Base-by-base conservation (phyloP, 92 coral and sea anemone species). In the Anthopleura xanthogrammica region DNA sequence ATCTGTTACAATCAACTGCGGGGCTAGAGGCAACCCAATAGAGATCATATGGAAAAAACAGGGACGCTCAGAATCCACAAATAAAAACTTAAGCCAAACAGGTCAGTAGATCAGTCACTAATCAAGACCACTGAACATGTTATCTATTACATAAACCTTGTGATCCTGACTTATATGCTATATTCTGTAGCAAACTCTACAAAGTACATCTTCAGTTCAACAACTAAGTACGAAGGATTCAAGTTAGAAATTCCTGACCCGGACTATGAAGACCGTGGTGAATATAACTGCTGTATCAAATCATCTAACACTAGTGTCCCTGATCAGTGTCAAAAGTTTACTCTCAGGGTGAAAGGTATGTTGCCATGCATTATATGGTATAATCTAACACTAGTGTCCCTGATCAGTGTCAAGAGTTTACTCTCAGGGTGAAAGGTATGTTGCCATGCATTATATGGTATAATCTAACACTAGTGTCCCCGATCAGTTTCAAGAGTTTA, bases 231-330 rank as follows among this genome's bases (percentile, higher is more conserved):
- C 56, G 64, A 74, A 23, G 92, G 92, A 5, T 82, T 82, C 42
- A 24, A 73, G 41, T 83, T 93, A 79, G 77, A 76, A 11, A 87
- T 93, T 12, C 24, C 13, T 7, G 82, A 93, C 16, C 56, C 86
- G 14, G 83, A 90, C 71, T 93, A 90, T 57, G 39, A 83, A 3
- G 97, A 93, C 82, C 94, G 94, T 43, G 97, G 97, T 5, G 77
- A 50, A 20, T 93, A 91, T 79, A 86, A 66, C 62, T 93, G 97
- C 70, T 93, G 97, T 56, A 75, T 93, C 62, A 86, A 75, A 68
- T 64, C 72, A 20, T 80, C 87, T 80, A 72, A 74, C 42, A 43
- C 40, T n/a, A 29, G 36, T 29, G 36, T 29, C 36, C 36, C 36
- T 29, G 36, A 29, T 29, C 36, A 29, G 36, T 29, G 36, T 29